phyloP scores from a whole-genome alignment of 2,797 vertebrate genomes.

The Loriculus beryllinus region DNA sequence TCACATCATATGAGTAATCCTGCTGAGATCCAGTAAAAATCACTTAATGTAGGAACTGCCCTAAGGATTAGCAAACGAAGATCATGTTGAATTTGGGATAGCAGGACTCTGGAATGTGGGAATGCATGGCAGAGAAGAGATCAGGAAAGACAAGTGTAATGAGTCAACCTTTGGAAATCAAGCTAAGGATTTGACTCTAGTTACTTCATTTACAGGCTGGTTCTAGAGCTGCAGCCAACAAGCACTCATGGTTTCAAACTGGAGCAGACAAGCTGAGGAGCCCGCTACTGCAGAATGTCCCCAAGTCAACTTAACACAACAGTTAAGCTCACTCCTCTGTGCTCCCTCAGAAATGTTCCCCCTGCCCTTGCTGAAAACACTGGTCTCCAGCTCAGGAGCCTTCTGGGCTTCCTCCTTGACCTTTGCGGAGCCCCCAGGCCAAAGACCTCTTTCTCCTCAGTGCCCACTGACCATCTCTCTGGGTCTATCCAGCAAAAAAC shows the following conservation, averaged over 20 bases:
- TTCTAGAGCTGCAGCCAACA: conserved; percentile 13
- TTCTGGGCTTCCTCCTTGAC: not conserved
- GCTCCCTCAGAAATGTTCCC: not conserved
- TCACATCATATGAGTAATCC: not conserved
- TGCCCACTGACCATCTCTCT: not conserved
- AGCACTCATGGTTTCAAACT: conserved; percentile 17
- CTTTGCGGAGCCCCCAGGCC: not conserved
- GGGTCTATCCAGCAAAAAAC: not conserved
- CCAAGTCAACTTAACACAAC: not conserved
- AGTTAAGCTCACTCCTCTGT: not conserved
- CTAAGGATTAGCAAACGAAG: not conserved
- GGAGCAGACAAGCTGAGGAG: not conserved
- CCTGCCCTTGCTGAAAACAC: not conserved
- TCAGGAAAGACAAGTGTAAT: conserved; percentile 20
- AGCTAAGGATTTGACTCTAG: not conserved
- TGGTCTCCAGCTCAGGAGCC: not conserved
- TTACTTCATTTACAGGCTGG: conserved; percentile 37
- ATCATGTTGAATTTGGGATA: not conserved
- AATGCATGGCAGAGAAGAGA: not conserved
- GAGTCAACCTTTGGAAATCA: conserved; percentile 53
- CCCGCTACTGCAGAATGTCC: not conserved
- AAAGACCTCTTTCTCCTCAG: not conserved
- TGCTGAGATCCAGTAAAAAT: not conserved
- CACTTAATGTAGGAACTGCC: not conserved
- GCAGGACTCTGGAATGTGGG: not conserved